phyloP scores from a whole-genome alignment of 2,888 invertebrate genomes.

The Polietes domitor region DNA sequence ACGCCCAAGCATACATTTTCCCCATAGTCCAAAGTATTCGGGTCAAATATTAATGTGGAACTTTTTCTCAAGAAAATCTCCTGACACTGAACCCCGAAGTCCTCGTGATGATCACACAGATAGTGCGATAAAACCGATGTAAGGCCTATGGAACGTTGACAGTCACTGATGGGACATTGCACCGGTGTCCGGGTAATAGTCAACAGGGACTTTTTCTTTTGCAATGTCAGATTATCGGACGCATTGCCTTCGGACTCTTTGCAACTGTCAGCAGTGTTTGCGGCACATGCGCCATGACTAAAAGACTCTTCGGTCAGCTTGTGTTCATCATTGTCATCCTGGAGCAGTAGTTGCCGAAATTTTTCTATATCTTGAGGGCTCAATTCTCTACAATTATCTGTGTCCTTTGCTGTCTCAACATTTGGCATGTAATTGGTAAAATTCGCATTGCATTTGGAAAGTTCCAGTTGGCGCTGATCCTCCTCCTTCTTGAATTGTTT shows the following conservation, averaged over 20 bases:
- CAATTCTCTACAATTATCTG: too few species aligned
- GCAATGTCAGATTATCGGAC: constrained; percentile 48
- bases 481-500: constrained; percentile 65
- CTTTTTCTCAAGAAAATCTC: constrained; percentile 70
- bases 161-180: constrained; percentile 72
- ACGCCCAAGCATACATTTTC: constrained; percentile 73
- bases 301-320: too few species aligned
- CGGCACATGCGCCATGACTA: too few species aligned
- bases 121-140: constrained; percentile 74
- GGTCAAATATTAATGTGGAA: constrained; percentile 70
- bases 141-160: constrained; percentile 71
- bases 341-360: constrained; percentile 62
- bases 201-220: constrained; percentile 68
- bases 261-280: too few species aligned
- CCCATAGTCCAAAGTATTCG: constrained; percentile 67
- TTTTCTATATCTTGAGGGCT: constrained; percentile 64
- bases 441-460: constrained; percentile 69
- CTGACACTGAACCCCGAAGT: constrained; percentile 70
- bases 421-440: constrained; percentile 69
- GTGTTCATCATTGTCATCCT: neutral
- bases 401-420: constrained; percentile 42
- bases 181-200: constrained; percentile 72
- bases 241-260: neutral
- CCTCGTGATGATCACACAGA: constrained; percentile 72
- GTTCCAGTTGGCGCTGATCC: constrained; percentile 65